Base-by-base conservation (phyloP, 2,113 vertebrate genomes). In the Mohoua ochrocephala region DNA sequence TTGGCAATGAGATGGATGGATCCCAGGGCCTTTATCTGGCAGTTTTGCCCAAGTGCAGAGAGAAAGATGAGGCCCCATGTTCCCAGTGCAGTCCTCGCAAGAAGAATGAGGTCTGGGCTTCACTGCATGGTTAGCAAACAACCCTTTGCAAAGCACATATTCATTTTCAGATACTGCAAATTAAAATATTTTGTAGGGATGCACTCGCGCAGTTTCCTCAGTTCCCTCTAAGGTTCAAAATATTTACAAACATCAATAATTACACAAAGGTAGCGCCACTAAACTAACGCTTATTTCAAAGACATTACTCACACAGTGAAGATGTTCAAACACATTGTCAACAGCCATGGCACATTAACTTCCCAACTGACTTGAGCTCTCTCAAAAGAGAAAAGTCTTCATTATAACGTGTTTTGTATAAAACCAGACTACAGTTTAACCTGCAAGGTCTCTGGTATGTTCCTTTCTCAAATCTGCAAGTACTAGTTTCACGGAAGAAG, bases 401-500 rank as follows among this genome's bases (percentile, higher is more conserved):
- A 77, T 59, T 49, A 83, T 35, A 53, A 84, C 10, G 22, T 77
- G 31, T 59, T 94, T 75, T 71, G 64, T 84, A 64, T 52, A 92
- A 84, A 93, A 94, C 31, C 64, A 88, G 90, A 64, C 33, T 50
- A 84, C 19, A 93, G 50, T 56, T 88, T 86, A 93, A 80, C 82
- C 75, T 91, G 88, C 60, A 84, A 92, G 57, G 35, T 61, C 85
- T 90, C 61, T 78, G 70, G 65, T 88, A 87, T 65, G 59, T 30
- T 95, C 69, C 33, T 53, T 95, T 91, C 67, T n/a, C 80, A 84
- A 91, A 83, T 67, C 71, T 85, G 73, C 70, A 92, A 86, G 49
- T 52, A 60, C 87, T 75, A 60, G 52, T 93, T 95, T 78, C 82
- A 92, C 15, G 10, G 87, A 74, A 74, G 79, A 89, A 93, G 28